These are phyloP conservation scores for Papilio polytes DNA, from an alignment of 1,140 invertebrate species.

Conservation along the genomic window DNA sequence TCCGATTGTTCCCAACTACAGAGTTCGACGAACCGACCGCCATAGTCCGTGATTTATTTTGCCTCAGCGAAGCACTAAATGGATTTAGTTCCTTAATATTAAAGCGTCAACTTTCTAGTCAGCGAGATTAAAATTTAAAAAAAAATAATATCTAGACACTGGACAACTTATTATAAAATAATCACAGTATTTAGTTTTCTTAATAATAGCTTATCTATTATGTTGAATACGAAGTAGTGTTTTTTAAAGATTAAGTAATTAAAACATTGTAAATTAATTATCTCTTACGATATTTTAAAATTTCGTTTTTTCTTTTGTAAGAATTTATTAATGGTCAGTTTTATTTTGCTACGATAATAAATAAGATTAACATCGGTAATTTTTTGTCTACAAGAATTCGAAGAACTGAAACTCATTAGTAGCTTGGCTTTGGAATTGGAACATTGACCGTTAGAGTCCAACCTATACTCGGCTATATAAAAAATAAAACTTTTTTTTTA, in stretches of 20 bases:
- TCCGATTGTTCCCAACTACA: constrained; percentile 66
- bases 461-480: neutral
- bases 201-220: neutral
- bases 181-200: constrained; percentile 31
- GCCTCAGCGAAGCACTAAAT: constrained; percentile 63
- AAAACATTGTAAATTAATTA: neutral
- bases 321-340: neutral
- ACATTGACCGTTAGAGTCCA: neutral
- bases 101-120: constrained; percentile 49
- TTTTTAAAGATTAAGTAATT: neutral
- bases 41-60: constrained; percentile 69
- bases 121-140: constrained; percentile 36
- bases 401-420: constrained; percentile 13
- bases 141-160: constrained; percentile 55
- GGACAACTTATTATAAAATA: constrained; percentile 44
- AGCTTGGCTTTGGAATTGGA: neutral
- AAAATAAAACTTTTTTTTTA: neutral
- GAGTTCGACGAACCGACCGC: constrained; percentile 67
- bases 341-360: neutral
- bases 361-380: neutral
- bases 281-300: neutral
- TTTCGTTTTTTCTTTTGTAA: neutral
- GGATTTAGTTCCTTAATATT: constrained; percentile 63
- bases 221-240: neutral
- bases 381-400: constrained; percentile 1